phyloP scores from a whole-genome alignment of 2,113 vertebrate species.

The Equus przewalskii region DNA sequence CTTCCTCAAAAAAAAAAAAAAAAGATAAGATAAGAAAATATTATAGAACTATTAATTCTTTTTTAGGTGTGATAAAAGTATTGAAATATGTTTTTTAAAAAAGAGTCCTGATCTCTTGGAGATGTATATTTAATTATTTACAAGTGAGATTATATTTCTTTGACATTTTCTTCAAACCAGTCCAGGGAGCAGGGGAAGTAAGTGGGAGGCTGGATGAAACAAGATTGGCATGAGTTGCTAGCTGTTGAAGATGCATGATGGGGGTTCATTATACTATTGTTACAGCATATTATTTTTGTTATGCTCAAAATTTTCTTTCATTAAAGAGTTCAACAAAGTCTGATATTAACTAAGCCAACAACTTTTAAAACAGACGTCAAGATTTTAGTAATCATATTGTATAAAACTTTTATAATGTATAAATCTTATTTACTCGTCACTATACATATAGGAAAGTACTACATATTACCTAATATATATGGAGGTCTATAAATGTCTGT shows the following conservation, averaged over 20 bases:
- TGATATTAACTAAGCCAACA: background rate
- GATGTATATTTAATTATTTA: background rate
- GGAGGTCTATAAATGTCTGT: background rate
- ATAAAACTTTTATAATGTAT: background rate
- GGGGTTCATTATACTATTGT: background rate
- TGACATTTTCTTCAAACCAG: background rate
- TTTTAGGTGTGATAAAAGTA: background rate
- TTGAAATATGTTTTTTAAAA: background rate
- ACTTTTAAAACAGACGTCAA: background rate
- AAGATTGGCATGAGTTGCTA: background rate
- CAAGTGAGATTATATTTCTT: background rate
- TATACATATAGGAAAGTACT: background rate
- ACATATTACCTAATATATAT: background rate
- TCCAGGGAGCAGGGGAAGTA: background rate
- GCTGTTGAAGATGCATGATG: background rate
- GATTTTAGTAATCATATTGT: background rate
- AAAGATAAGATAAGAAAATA: background rate
- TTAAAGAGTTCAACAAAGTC: slow-evolving; percentile 17
- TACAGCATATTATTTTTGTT: background rate
- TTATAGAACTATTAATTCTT: background rate
- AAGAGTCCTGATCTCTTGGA: background rate
- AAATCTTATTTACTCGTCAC: background rate
- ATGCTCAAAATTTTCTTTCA: background rate
- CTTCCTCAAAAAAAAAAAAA: no score
- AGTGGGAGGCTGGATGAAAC: background rate